Evolutionary conservation across 1,140 invertebrate genomes (phyloP).

Genomic region (Cydia strobilella): DNA sequence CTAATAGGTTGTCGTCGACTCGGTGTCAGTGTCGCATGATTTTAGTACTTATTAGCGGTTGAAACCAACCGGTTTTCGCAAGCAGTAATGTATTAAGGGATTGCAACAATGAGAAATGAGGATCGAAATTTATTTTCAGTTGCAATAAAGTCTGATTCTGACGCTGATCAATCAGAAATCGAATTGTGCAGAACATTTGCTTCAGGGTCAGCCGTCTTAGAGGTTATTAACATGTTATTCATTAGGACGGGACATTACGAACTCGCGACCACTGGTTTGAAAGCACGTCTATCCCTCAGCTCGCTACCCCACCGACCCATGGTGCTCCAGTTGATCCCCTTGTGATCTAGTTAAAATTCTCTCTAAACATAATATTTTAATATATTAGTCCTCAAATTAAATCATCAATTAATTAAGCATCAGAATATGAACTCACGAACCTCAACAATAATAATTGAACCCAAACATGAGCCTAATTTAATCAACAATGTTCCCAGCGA

Average conservation of each 20-base stretch:
- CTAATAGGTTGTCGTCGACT: conserved; percentile 17
- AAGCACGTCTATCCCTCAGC: too few species aligned
- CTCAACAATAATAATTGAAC: background rate
- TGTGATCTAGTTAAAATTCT: too few species aligned
- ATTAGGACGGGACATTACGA: too few species aligned
- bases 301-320: too few species aligned
- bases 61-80: background rate
- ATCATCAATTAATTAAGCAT: background rate
- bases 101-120: background rate
- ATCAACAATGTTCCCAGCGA: background rate
- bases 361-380: too few species aligned
- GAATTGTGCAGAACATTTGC: too few species aligned
- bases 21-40: background rate
- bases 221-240: too few species aligned
- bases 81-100: background rate
- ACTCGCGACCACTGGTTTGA: too few species aligned
- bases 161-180: too few species aligned
- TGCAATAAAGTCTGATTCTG: too few species aligned
- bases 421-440: background rate
- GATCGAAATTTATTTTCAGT: background rate
- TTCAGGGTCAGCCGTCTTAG: too few species aligned
- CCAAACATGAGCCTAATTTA: conserved; percentile 1
- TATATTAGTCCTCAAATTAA: background rate
- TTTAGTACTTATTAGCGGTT: conserved; percentile 11
- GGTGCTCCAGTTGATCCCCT: too few species aligned